These are phyloP conservation scores for Eulemur albifrons DNA, from an alignment of 2,797 vertebrate genomes.

Conservation along the genomic window DNA sequence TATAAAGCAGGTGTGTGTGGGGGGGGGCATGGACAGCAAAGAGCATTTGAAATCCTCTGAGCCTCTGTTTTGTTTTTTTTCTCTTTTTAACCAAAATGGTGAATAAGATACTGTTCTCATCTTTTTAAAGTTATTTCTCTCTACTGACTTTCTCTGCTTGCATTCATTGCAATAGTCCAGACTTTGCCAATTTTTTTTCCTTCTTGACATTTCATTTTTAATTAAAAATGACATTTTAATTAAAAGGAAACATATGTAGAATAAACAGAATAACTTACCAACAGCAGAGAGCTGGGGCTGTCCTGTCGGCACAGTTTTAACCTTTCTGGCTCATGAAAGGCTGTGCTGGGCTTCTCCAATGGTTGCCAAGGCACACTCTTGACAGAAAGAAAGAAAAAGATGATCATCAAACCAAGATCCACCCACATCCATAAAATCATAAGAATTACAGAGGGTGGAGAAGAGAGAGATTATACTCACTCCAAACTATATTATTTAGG, in stretches of 20 bases:
- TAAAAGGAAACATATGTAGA: slow-evolving; percentile 78
- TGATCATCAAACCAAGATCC: background rate
- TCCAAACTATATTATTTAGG: background rate
- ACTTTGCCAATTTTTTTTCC: slow-evolving; percentile 65
- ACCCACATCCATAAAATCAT: background rate
- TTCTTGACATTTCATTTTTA: slow-evolving; percentile 81
- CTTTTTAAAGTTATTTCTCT: slow-evolving; percentile 60
- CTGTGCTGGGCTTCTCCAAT: slow-evolving; percentile 10
- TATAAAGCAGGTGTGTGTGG: background rate
- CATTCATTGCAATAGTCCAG: slow-evolving; percentile 8
- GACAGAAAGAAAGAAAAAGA: background rate
- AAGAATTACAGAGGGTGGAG: background rate
- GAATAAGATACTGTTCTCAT: background rate
- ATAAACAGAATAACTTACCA: slow-evolving; percentile 72
- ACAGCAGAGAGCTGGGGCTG: slow-evolving; percentile 50
- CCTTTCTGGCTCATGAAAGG: slow-evolving; percentile 62
- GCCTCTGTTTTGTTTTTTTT: background rate
- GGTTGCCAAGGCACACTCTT: slow-evolving; percentile 55
- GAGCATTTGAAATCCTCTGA: background rate
- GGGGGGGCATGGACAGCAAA: background rate
- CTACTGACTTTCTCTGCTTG: background rate
- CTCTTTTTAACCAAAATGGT: background rate
- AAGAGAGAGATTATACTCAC: background rate
- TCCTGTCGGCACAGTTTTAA: slow-evolving; percentile 67
- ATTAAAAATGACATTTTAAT: slow-evolving; percentile 82